Evolutionary conservation across 2,888 invertebrate genomes (phyloP).

Genomic region (Elysia crispata): DNA sequence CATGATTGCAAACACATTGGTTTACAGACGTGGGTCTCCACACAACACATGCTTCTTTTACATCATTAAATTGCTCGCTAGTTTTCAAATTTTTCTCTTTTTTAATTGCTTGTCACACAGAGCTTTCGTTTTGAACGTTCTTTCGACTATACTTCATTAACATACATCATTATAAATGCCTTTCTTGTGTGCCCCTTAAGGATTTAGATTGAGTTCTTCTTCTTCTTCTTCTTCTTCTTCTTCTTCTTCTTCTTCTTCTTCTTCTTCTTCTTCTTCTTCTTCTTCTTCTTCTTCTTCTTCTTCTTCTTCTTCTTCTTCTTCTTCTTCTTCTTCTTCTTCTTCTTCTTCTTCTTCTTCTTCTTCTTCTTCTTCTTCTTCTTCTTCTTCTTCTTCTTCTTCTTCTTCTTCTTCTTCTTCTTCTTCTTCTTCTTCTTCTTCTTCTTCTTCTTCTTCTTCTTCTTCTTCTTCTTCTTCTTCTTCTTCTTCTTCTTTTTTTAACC

Average conservation of each 20-base stretch:
- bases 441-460: neutral
- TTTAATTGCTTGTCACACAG: too few species aligned
- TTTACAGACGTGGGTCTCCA: too few species aligned
- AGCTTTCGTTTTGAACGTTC: too few species aligned
- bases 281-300: neutral
- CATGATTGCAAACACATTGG: too few species aligned
- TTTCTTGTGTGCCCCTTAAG: too few species aligned
- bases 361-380: slow-evolving; percentile 26
- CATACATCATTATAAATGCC: too few species aligned
- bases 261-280: too few species aligned
- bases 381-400: slow-evolving; percentile 1
- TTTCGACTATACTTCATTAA: too few species aligned
- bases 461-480: neutral
- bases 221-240: neutral
- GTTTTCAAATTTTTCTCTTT: too few species aligned
- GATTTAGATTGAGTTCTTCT: too few species aligned
- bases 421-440: neutral
- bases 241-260: neutral
- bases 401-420: slow-evolving; percentile 1
- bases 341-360: neutral
- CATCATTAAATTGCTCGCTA: too few species aligned
- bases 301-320: slow-evolving; percentile 18
- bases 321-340: slow-evolving; percentile 3
- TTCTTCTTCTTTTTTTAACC: neutral
- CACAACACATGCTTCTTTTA: too few species aligned